Evolutionary conservation across 2,113 vertebrate species (phyloP).

Genomic region (Gavia stellata): DNA sequence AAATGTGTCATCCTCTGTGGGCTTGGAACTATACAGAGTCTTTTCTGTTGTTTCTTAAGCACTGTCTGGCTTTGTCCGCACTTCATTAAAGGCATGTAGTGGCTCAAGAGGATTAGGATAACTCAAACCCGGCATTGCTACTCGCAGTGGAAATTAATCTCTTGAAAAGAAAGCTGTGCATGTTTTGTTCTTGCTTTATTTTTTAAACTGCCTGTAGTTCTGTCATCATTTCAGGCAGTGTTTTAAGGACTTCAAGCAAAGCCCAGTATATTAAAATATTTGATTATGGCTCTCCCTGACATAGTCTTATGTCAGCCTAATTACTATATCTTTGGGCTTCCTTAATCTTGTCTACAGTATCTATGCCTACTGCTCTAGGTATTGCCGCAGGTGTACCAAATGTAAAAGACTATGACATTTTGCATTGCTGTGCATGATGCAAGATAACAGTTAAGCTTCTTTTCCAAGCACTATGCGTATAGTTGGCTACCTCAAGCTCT

Average conservation of each 20-base stretch:
- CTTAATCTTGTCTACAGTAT: neutral
- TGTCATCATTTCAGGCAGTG: neutral
- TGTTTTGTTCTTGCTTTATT: constrained; percentile 25
- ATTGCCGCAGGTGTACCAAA: neutral
- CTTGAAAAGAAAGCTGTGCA: neutral
- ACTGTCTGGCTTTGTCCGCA: constrained; percentile 16
- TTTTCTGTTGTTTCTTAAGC: constrained; percentile 22
- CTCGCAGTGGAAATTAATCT: constrained; percentile 8
- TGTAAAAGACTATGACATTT: neutral
- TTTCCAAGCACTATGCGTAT: neutral
- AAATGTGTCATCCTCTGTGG: neutral
- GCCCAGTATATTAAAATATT: neutral
- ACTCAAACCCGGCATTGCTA: constrained; percentile 1
- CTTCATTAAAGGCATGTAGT: constrained; percentile 39
- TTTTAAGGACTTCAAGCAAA: neutral
- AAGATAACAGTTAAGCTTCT: neutral
- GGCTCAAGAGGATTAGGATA: constrained; percentile 47
- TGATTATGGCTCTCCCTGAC: neutral
- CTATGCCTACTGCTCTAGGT: neutral
- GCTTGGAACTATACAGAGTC: neutral
- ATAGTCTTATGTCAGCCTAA: neutral
- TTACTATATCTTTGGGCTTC: neutral
- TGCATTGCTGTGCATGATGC: neutral
- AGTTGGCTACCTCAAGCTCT: neutral
- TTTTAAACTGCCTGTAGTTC: neutral